A percentile compares a stretch with the other conserved stretches of the same genome.
These are phyloP conservation scores for Xanthorhoe spadicearia DNA, from an alignment of 2,888 invertebrate species.

Conservation along the genomic window DNA sequence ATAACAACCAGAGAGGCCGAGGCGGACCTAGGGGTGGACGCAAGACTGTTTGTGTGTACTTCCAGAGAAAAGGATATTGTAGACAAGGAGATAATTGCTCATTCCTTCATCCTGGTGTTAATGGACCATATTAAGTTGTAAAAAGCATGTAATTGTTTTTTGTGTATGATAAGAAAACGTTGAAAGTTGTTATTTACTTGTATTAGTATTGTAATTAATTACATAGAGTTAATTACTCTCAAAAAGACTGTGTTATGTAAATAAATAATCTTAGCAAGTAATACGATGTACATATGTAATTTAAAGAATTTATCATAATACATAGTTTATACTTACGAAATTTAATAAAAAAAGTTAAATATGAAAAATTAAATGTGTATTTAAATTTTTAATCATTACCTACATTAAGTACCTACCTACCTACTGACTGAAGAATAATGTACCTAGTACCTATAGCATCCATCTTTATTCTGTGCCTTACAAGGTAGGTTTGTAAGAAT, in stretches of 20 bases:
- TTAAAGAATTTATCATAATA: slow-evolving; percentile 31
- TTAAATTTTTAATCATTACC: not conserved
- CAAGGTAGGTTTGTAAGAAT: no score
- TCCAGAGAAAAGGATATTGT: slow-evolving; percentile 92
- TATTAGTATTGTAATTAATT: slow-evolving; percentile 32
- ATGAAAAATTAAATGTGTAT: not conserved
- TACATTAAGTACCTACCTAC: no score
- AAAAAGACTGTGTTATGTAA: slow-evolving; percentile 65
- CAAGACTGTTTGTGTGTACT: slow-evolving; percentile 89
- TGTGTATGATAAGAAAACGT: slow-evolving; percentile 27
- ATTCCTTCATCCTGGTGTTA: slow-evolving; percentile 91
- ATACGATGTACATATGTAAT: slow-evolving; percentile 50
- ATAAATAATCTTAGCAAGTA: slow-evolving; percentile 52
- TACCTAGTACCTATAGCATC: no score
- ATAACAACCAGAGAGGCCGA: slow-evolving; percentile 76
- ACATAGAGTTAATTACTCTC: slow-evolving; percentile 42
- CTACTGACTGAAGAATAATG: no score
- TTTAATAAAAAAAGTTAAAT: slow-evolving; percentile 28
- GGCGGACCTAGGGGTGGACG: slow-evolving; percentile 81
- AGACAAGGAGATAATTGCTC: slow-evolving; percentile 92
- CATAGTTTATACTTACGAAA: slow-evolving; percentile 26
- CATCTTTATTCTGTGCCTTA: no score
- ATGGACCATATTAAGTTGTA: slow-evolving; percentile 78
- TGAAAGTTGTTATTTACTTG: slow-evolving; percentile 32
- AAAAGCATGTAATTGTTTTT: slow-evolving; percentile 26